Evolutionary conservation across 2,113 vertebrate genomes (phyloP), one percentile per base, ranked within the genome.

Genomic region (Phalacrocorax pelagicus): DNA sequence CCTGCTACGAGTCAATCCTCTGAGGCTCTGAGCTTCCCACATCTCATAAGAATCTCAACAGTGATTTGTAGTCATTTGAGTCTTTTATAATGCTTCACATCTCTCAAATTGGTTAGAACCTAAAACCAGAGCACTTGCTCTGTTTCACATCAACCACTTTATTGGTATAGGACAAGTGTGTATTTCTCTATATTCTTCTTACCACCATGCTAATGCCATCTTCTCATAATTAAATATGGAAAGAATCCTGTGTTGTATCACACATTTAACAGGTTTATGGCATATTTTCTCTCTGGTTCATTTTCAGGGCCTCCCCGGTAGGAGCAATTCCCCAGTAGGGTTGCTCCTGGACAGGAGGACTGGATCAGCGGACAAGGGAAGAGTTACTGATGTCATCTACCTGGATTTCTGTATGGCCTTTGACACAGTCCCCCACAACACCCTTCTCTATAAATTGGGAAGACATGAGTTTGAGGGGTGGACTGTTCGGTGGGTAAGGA

Each of bases 21-120:
- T 52, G 69, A 52, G 75, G 36, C 82, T 83, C 63, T 86, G 86
- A 40, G 72, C n/a, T 95, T 88, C 52, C 40, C 65, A 15, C 10
- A 70, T 74, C 72, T 83, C 44, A 0, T 92, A 92, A 88, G 88
- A 65, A 65, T 71, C 80, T 90, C 61, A 59, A 69, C 36, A 84
- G 52, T 94, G 83, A 95, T 97, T 96, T 95, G 91, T 57, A 78
- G 88, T 74, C 52, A 52, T 88, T 51, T 86, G 57, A 93, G 72
- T 57, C 11, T 34, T 55, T 93, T 36, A 63, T 83, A 90, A 71
- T 75, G 72, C 52, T 83, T 93, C 71, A 73, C n/a, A 81, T 86
- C 59, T 88, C 55, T 88, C 69, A 86, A 3, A 89, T 1, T 90
- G 59, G 26, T 88, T 85, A 74, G 4, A 79, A n/a, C 29, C 75